Percentiles rank a stretch among this genome's conserved stretches.
Conservation (phyloP, 2,888 invertebrate genomes). For the Fabriciana adippe region DNA sequence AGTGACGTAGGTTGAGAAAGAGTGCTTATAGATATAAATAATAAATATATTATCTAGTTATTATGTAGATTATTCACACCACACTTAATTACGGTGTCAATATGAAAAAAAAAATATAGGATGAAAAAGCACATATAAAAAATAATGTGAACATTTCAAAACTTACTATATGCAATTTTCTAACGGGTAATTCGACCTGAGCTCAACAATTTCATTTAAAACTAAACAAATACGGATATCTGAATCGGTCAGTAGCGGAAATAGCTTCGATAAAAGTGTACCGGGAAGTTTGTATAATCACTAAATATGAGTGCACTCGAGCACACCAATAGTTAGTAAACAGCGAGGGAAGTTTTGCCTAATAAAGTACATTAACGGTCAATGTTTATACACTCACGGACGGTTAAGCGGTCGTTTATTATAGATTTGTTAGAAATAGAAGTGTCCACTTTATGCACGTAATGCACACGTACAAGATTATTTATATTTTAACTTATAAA, state of each 20-base stretch:
- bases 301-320: not conserved
- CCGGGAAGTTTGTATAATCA: not conserved
- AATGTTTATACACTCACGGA: slow-evolving; percentile 1
- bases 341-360: slow-evolving; percentile 3
- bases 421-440: not conserved
- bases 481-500: too few relatives aligned
- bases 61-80: too few relatives aligned
- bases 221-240: not conserved
- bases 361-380: slow-evolving; percentile 9
- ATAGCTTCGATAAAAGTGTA: slow-evolving; percentile 16
- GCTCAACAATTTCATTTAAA: not conserved
- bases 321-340: slow-evolving; percentile 15
- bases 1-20: too few relatives aligned
- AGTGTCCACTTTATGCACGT: slow-evolving; percentile 6
- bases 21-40: too few relatives aligned
- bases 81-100: too few relatives aligned
- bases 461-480: too few relatives aligned
- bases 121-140: too few relatives aligned
- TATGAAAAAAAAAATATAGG: too few relatives aligned
- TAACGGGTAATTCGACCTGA: too few relatives aligned
- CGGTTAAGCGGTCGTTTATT: slow-evolving; percentile 2
- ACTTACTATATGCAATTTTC: too few relatives aligned
- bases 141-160: too few relatives aligned
- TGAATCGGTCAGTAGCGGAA: not conserved
- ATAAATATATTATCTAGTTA: too few relatives aligned